Conservation (phyloP, 2,888 invertebrate genomes). For the Melanchra persicariae region DNA sequence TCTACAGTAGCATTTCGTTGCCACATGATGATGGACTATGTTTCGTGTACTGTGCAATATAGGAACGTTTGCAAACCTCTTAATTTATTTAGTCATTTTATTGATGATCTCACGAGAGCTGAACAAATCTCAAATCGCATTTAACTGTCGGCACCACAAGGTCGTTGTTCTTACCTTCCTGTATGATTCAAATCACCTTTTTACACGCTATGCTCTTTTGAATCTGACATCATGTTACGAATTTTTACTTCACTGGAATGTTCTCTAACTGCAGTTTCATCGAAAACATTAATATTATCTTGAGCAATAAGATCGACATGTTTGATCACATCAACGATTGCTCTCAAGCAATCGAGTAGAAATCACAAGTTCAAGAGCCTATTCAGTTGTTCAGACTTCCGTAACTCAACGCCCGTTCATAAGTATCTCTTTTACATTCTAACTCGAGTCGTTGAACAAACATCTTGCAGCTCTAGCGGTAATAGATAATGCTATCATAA, state of each 20-base stretch:
- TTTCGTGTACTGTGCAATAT: conserved; percentile 24
- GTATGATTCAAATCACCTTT: conserved; percentile 67
- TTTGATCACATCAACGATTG: conserved; percentile 51
- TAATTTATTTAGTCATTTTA: conserved; percentile 47
- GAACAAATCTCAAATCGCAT: conserved; percentile 61
- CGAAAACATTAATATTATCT: conserved; percentile 40
- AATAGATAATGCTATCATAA: conserved; percentile 67
- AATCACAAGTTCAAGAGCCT: conserved; percentile 60
- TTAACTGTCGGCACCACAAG: conserved; percentile 73
- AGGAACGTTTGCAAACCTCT: conserved; percentile 32
- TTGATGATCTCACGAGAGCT: conserved; percentile 70
- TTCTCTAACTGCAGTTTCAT: conserved; percentile 33
- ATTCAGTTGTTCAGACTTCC: conserved; percentile 60
- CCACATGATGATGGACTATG: background rate
- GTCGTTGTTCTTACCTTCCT: conserved; percentile 73
- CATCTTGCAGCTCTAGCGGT: conserved; percentile 55
- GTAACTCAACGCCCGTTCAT: conserved; percentile 58
- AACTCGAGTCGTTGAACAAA: conserved; percentile 61
- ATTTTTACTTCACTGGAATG: conserved; percentile 28
- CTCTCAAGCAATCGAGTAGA: conserved; percentile 52
- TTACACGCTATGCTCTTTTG: conserved; percentile 54
- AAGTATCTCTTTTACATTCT: conserved; percentile 61
- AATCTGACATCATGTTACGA: conserved; percentile 52
- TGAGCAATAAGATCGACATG: conserved; percentile 39
- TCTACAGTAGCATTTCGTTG: background rate